Evolutionary conservation across 2,888 invertebrate species (phyloP).

Genomic region (Conops quadrifasciatus): DNA sequence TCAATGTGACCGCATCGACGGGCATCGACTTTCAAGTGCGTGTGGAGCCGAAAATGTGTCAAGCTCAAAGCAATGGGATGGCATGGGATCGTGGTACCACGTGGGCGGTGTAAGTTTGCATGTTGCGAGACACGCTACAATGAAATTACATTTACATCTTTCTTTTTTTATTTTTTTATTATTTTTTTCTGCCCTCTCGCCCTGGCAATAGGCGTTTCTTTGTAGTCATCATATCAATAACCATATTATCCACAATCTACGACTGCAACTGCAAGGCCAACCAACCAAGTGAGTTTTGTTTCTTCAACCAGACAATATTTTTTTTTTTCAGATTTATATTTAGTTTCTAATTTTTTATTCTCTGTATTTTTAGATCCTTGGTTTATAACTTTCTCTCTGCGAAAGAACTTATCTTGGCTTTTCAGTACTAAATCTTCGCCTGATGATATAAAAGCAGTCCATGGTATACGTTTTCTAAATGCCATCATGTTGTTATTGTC

Average conservation of each 20-base stretch:
- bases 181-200: background rate
- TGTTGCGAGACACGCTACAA: background rate
- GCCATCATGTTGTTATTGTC: slow-evolving; percentile 72
- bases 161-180: slow-evolving; percentile 20
- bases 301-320: background rate
- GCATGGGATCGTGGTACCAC: slow-evolving; percentile 66
- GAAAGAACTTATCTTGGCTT: slow-evolving; percentile 69
- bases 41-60: slow-evolving; percentile 73
- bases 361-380: slow-evolving; percentile 65
- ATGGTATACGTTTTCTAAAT: slow-evolving; percentile 74
- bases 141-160: slow-evolving; percentile 10
- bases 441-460: slow-evolving; percentile 72
- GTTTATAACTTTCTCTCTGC: slow-evolving; percentile 71
- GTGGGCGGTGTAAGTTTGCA: slow-evolving; percentile 65
- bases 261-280: slow-evolving; percentile 53
- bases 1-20: slow-evolving; percentile 67
- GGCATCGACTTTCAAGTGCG: slow-evolving; percentile 69
- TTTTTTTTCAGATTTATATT: background rate
- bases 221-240: slow-evolving; percentile 62
- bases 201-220: slow-evolving; percentile 65
- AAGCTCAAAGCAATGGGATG: slow-evolving; percentile 60
- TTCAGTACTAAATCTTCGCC: slow-evolving; percentile 66
- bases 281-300: slow-evolving; percentile 54
- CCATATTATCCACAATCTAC: slow-evolving; percentile 60
- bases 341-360: background rate